These are phyloP conservation scores for Diarsia mendica DNA, from an alignment of 2,888 invertebrate species.

Conservation along the genomic window DNA sequence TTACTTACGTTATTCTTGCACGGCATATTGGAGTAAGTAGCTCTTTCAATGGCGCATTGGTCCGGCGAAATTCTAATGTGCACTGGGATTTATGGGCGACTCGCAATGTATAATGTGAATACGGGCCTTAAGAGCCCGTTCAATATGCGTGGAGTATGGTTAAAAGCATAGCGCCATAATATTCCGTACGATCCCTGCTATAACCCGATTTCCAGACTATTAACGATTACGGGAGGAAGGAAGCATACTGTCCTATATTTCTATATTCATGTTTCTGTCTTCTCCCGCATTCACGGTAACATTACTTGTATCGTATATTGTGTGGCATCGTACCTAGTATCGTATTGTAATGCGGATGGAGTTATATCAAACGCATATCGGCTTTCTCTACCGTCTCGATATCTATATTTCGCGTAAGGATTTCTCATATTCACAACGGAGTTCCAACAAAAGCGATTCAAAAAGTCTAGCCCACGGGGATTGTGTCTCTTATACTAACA, in stretches of 20 bases:
- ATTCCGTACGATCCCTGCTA: conserved; percentile 60
- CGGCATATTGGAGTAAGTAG: conserved; percentile 70
- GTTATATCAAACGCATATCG: conserved; percentile 51
- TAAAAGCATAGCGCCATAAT: conserved; percentile 66
- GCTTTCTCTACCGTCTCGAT: conserved; percentile 44
- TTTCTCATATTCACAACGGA: conserved; percentile 57
- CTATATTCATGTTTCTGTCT: conserved; percentile 56
- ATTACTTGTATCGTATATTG: conserved; percentile 29
- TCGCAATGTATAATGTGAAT: conserved; percentile 72
- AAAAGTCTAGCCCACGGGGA: conserved; percentile 80
- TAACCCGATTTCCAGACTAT: conserved; percentile 70
- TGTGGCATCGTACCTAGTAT: conserved; percentile 2
- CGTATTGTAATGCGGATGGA: conserved; percentile 26
- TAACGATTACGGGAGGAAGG: conserved; percentile 66
- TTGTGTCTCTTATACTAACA: conserved; percentile 81
- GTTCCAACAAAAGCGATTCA: conserved; percentile 70
- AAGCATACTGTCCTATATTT: conserved; percentile 55
- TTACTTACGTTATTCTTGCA: conserved; percentile 67
- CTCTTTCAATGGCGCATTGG: conserved; percentile 69
- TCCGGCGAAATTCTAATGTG: conserved; percentile 75
- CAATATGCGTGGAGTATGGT: conserved; percentile 65
- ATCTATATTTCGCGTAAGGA: conserved; percentile 55
- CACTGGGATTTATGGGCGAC: conserved; percentile 74
- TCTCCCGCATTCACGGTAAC: conserved; percentile 33
- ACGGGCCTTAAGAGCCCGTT: conserved; percentile 68